Evolutionary conservation across 2,113 vertebrate species (phyloP), one percentile per base, ranked within the genome.

Genomic region (Equus quagga): DNA sequence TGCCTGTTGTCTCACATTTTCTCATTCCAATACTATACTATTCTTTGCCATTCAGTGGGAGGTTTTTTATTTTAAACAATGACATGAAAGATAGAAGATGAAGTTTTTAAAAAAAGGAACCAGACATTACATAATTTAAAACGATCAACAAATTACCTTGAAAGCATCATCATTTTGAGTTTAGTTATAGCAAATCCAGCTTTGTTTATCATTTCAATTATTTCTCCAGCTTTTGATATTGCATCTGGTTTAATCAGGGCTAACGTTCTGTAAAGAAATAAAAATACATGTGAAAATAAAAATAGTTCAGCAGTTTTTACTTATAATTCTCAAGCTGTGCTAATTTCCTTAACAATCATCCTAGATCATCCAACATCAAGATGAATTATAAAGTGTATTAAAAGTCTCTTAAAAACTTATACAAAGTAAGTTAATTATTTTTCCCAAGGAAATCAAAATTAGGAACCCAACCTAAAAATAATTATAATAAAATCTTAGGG

Each of bases 241-340:
- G 99, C 99, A 96, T 99, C 99, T 90, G 99, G 99, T 97, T 99
- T 99, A 98, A 99, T 99, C 98, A 99, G 98, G 97, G 99, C 99
- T 94, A 99, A 98, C 0, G 99, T 99, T 98, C 99, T 99, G 78
- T 24, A 51, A 26, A 85, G 46, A 88, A 96, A 97, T 62, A 62
- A 86, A 11, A n/a, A 19, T 5, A 58, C 13, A 11, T 92, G 36
- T 91, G 54, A 95, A 97, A 89, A 88, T 79, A 28, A 92, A 95
- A 92, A 49, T 1, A 78, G 2, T 67, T 60, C 19, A 62, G 4
- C 4, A 78, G 51, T 21, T 95, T 95, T 91, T 93, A 70, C 67
- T 82, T 83, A 58, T 46, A 92, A 96, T 51, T 82, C 28, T n/a
- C 19, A 88, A 94, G 51, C 54, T 94, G 5, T 33, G 17, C 5